Evolutionary conservation across 2,888 invertebrate genomes (phyloP).

Genomic region (Zeuzera pyrina): DNA sequence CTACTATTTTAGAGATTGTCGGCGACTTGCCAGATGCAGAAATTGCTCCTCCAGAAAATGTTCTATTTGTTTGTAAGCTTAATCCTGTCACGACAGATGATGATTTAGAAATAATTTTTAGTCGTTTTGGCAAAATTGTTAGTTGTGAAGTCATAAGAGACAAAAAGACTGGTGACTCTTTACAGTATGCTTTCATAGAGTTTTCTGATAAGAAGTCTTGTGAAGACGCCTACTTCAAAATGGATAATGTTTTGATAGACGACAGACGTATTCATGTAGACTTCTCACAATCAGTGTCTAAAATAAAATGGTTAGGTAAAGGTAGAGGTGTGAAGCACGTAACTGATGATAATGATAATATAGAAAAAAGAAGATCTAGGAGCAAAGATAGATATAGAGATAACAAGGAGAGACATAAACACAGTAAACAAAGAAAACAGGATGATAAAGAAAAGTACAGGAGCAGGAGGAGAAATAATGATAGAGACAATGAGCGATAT

Average conservation of each 20-base stretch:
- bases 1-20: slow-evolving; percentile 98
- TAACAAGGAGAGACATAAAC: slow-evolving; percentile 1
- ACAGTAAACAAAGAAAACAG: slow-evolving; percentile 16
- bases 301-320: slow-evolving; percentile 92
- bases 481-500: no score
- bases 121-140: slow-evolving; percentile 93
- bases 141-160: slow-evolving; percentile 98
- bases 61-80: slow-evolving; percentile 98
- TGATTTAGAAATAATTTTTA: slow-evolving; percentile 97
- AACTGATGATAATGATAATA: slow-evolving; percentile 15
- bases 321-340: slow-evolving; percentile 82
- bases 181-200: slow-evolving; percentile 99
- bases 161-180: slow-evolving; percentile 90
- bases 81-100: slow-evolving; percentile 99
- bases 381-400: slow-evolving; percentile 15
- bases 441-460: no score
- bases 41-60: slow-evolving; percentile 98
- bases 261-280: slow-evolving; percentile 99
- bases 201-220: slow-evolving; percentile 94
- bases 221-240: slow-evolving; percentile 99
- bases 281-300: slow-evolving; percentile 98
- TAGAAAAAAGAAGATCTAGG: slow-evolving; percentile 10
- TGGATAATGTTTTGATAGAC: slow-evolving; percentile 99
- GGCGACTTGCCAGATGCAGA: slow-evolving; percentile 98
- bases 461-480: no score